These are phyloP conservation scores for Lacerta agilis DNA, from an alignment of 2,797 vertebrate species.

Conservation along the genomic window DNA sequence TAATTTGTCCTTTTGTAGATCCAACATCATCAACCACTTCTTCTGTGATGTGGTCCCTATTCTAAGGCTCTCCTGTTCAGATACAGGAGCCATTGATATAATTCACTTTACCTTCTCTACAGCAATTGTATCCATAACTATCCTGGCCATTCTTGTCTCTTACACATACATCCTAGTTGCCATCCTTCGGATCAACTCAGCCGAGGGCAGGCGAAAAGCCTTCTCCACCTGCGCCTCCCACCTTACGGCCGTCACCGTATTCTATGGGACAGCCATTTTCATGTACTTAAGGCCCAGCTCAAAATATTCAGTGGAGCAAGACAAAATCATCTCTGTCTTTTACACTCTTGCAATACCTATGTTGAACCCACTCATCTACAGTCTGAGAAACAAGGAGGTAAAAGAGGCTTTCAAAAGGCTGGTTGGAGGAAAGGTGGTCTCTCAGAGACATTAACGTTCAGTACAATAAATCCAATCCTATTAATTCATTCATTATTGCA, in stretches of 20 bases:
- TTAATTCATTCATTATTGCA: not conserved
- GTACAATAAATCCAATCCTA: not conserved
- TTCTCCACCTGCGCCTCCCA: not conserved
- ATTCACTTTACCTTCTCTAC: not conserved
- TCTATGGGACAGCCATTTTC: conserved; percentile 21
- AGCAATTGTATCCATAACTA: not conserved
- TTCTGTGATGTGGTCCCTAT: not conserved
- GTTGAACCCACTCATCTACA: not conserved
- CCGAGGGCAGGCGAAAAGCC: not conserved
- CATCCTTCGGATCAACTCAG: conserved; percentile 6
- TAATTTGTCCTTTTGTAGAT: not conserved
- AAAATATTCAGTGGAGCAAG: conserved; percentile 6
- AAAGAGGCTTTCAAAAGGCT: not conserved
- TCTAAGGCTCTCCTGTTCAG: not conserved
- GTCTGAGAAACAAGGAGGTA: not conserved
- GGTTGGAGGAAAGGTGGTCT: not conserved
- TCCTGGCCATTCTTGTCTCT: conserved; percentile 2
- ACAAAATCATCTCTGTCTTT: conserved; percentile 39
- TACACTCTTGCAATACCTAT: conserved; percentile 32
- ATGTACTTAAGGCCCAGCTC: conserved; percentile 34
- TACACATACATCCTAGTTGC: conserved; percentile 19
- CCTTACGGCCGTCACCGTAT: not conserved
- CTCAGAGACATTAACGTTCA: not conserved
- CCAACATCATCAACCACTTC: conserved; percentile 4
- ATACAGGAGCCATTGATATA: not conserved